Base-by-base conservation (phyloP, 2,113 vertebrate genomes). In the Riparia riparia region DNA sequence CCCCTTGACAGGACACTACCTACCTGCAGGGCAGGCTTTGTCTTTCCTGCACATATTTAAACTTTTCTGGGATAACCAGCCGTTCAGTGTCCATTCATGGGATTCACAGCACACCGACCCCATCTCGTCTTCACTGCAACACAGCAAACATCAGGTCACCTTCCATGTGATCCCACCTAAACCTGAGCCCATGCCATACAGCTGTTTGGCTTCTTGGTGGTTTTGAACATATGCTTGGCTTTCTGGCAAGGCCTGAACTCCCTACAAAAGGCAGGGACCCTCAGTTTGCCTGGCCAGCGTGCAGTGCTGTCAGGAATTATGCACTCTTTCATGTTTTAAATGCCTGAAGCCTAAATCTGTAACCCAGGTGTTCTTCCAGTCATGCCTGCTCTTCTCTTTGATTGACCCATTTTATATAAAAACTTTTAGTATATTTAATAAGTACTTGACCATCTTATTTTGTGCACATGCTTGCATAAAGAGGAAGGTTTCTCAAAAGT, bases 111-210 rank as follows among this genome's bases (percentile, higher is more conserved):
- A 70, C 31, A 14, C 77, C 54, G 57, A 28, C 58, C 94, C 94
- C 78, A 34, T 91, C 82, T 86, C 26, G 4, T 61, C 86, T 34
- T 37, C 39, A 2, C 83, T 39, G 13, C 57, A 63, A 12, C 50
- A 8, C 80, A 25, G 89, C 93, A 91, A 91, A 95, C 92, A 80
- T 34, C 17, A 25, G 63, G 8, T 95, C 94, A 95, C 97, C 97
- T 97, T 91, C 84, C 60, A 44, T 68, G 77, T 10, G 58, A 61
- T 91, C 90, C 92, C 92, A 54, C 90, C 90, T 68, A 68, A 82
- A 22, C 86, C 71, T 74, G 68, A 86, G 80, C 88, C 93, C 15
- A 15, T 89, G 69, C 71, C 89, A 78, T 25, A 42, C 88, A 92
- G 89, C 90, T 41, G 14, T 61, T 95, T 47, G 70, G 64, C 63